phyloP scores from a whole-genome alignment of 2,888 invertebrate genomes.

The Caenorhabditis afra region DNA sequence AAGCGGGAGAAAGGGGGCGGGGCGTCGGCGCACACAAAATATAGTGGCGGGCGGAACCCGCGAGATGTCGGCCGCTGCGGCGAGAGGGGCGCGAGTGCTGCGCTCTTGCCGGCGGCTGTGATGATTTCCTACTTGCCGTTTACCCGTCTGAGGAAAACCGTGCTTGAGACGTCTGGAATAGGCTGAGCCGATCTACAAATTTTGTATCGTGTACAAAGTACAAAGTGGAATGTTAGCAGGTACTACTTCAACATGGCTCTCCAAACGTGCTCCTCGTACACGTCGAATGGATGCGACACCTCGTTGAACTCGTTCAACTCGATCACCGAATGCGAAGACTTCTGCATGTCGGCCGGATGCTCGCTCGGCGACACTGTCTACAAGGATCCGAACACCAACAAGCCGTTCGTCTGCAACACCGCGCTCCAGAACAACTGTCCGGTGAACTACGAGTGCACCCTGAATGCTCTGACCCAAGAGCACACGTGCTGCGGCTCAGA shows the following conservation, averaged over 20 bases:
- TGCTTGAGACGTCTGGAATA: constrained; percentile 53
- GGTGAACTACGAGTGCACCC: constrained; percentile 61
- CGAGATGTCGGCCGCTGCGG: constrained; percentile 38
- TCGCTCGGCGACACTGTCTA: constrained; percentile 68
- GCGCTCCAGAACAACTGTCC: constrained; percentile 71
- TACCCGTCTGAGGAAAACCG: constrained; percentile 69
- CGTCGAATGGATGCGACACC: constrained; percentile 73
- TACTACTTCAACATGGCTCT: constrained; percentile 73
- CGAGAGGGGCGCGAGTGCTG: background rate
- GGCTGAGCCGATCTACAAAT: constrained; percentile 52
- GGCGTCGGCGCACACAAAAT: constrained; percentile 22
- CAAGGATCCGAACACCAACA: constrained; percentile 69
- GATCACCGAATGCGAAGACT: constrained; percentile 72
- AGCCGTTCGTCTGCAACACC: constrained; percentile 67
- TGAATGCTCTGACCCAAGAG: constrained; percentile 65
- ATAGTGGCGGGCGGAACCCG: constrained; percentile 37
- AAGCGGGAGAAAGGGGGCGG: constrained; percentile 31
- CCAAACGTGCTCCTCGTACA: constrained; percentile 69
- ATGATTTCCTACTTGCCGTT: constrained; percentile 65
- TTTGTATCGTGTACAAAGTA: background rate
- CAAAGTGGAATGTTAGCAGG: constrained; percentile 28
- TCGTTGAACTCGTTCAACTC: constrained; percentile 73
- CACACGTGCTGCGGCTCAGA: constrained; percentile 69
- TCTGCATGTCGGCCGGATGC: constrained; percentile 70
- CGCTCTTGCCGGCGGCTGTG: constrained; percentile 35